Base-by-base conservation (phyloP, 2,888 invertebrate species). In the Tetropium fuscum region DNA sequence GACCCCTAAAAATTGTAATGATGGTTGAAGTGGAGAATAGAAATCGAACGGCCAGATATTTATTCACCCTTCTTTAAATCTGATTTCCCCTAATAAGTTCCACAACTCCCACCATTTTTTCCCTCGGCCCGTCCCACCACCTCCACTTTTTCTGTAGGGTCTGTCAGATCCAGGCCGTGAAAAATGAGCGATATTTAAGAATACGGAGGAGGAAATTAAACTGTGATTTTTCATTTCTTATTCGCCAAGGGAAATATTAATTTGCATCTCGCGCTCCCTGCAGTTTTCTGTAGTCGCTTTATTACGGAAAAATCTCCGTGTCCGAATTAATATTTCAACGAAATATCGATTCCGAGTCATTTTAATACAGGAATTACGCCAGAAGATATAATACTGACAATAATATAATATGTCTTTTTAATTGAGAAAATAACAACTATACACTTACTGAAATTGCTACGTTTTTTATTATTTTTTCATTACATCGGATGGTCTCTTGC, bases 121-220 rank as follows among this genome's bases (percentile, higher is more conserved):
- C 60, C 56, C 49, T 45, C 63, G 36, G 45, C 53, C 54, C 27
- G 32, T 30, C 58, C 54, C 54, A 60, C 51, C 53, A 36, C 19
- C 41, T 56, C 41, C 56, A 65, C 63, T 69, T 69, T 69, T 69
- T 69, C 66, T 67, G 59, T 55, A 63, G 73, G 73, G 73, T 64
- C 75, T 74, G 76, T 76, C 76, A 75, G 75, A 69, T 68, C 58
- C 76, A 74, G 74, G 68, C 71, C 64, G 65, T 75, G 76, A 76
- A 76, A 76, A 76, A 76, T 74, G 76, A 75, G 68, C 63, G 73
- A 73, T 72, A 74, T 76, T 75, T 74, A 75, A 74, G 74, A 74
- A 74, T 73, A 65, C 72, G 66, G 70, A 53, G 64, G 61, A 67
- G 73, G 72, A 74, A 73, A 75, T 73, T 74, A 74, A 73, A 71